Evolutionary conservation across 2,888 invertebrate species (phyloP), one percentile per base, ranked within the genome.

Genomic region (Diarsia dahlii): DNA sequence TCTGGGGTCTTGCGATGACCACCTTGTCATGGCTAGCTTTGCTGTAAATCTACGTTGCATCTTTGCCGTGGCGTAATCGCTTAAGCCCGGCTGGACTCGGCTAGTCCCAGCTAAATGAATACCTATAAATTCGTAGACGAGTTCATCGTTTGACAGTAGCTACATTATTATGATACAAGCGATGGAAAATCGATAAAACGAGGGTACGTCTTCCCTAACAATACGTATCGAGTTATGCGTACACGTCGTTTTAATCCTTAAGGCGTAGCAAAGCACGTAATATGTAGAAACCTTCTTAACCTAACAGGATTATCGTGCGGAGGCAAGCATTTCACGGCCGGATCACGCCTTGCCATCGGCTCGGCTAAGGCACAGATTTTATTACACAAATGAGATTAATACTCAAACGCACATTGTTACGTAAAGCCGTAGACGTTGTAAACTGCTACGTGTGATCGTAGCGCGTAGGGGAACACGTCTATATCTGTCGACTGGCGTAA

Each of bases 251-350:
- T 96, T 97, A 97, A 97, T 97, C 97, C 97, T 96, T 97, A 97
- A 97, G 97, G 97, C 97, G 97, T 94, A 96, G 96, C 97, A 97
- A 97, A 97, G 97, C 97, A 97, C 96, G 97, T 97, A 97, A 97
- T 97, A 97, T 97, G 97, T 97, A 97, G 97, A 97, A 97, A 97
- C 97, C 97, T 97, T 97, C 97, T 97, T 97, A 97, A 97, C 97
- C 97, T 97, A 97, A 97, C 97, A 97, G 97, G 97, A 97, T 97
- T 97, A 97, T 97, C 97, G 97, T 87, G n/a, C 94, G 97, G 97
- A 97, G 97, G 97, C 94, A 95, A 95, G 97, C 96, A 95, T 95
- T 95, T 96, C 96, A 96, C 96, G 97, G 97, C 95, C 97, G 96
- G 97, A 96, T 96, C 95, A 95, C 94, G 94, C 93, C 93, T 93